Evolutionary conservation across 2,113 vertebrate species (phyloP), one percentile per base, ranked within the genome.

Genomic region (Irena cyanogastra): DNA sequence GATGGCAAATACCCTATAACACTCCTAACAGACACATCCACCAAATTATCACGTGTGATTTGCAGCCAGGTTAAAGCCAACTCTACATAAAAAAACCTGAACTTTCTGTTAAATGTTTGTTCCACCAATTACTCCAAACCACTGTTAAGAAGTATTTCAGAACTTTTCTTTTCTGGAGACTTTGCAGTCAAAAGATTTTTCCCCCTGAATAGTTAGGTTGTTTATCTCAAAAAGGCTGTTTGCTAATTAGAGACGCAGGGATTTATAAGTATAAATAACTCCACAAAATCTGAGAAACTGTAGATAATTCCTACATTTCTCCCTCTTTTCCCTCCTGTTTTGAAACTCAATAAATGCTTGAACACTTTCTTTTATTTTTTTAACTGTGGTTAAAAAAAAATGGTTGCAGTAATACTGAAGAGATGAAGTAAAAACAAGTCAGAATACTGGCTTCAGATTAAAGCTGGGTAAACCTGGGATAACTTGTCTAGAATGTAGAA

Each of bases 381-480:
- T 39, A 88, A 11, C 20, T 66, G 35, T 80, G 45, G 45, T 83
- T 63, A n/a, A n/a, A n/a, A n/a, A n/a, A n/a, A 80, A 91, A 70
- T 30, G 11, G 11, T 85, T 91, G 54, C 39, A 63, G 33, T 57
- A 69, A 85, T 63, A 63, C 1, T 86, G 75, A 80, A 74, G 22
- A 88, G 54, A 35, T 28, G 24, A 69, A 91, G 27, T 57, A 11
- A 70, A 87, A 85, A 4, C 37, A 69, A 88, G 26, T 33, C 61
- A 76, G 53, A 79, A 50, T 95, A 82, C 69, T 96, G 65, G 75
- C 82, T 83, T 96, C 37, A 91, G 84, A 91, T 91, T 83, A 96
- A 95, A 95, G 87, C 78, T 66, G 15, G 10, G 16, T 31, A 87
- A 85, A 66, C 24, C 19, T 70, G 50, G 75, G 39, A 59, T 47